Conservation (phyloP, 2,113 vertebrate genomes). For the Dicrurus megarhynchus region DNA sequence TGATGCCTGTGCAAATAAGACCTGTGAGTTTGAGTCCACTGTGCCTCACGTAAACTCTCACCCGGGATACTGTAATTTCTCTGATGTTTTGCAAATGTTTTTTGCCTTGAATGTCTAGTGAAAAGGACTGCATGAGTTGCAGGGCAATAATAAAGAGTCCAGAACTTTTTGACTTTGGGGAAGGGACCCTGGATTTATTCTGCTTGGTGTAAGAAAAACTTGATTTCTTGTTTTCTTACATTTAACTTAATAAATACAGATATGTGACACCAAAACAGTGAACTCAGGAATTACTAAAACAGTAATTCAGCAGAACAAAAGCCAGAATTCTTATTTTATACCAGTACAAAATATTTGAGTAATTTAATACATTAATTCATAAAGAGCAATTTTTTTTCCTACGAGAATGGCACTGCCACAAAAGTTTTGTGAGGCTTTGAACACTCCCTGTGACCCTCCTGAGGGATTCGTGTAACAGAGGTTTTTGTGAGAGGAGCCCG, state of each 20-base stretch:
- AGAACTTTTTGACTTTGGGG: accelerated
- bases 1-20: background rate
- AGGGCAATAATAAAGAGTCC: background rate
- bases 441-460: background rate
- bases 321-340: background rate
- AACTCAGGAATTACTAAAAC: background rate
- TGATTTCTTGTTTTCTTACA: background rate
- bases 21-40: background rate
- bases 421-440: background rate
- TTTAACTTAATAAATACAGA: background rate
- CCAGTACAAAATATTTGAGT: background rate
- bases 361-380: background rate
- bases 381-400: background rate
- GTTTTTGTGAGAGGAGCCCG: background rate
- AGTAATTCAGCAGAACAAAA: background rate
- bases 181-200: background rate
- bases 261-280: background rate
- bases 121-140: background rate
- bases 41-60: accelerated
- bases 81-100: background rate
- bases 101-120: background rate
- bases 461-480: accelerated
- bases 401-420: accelerated
- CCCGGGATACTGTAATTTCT: background rate
- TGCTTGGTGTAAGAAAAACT: background rate